Conservation (phyloP, 2,113 vertebrate genomes). For the Scatophagus argus region DNA sequence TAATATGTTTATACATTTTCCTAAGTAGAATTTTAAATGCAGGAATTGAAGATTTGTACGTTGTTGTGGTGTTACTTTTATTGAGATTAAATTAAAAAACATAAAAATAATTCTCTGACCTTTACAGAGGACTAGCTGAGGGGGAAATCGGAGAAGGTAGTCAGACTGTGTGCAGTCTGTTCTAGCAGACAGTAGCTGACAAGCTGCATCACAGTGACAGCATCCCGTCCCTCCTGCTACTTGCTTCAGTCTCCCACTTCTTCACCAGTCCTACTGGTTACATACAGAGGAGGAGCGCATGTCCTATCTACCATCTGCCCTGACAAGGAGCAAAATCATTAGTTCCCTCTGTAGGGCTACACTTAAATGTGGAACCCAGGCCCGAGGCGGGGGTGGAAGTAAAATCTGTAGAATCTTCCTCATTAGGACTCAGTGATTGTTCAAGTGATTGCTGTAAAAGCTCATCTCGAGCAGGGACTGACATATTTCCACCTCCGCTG, state of each 20-base stretch:
- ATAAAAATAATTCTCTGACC: constrained; percentile 29
- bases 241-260: constrained; percentile 24
- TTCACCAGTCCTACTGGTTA: constrained; percentile 53
- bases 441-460: constrained; percentile 79
- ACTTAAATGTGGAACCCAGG: constrained; percentile 49
- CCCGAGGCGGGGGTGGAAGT: constrained; percentile 3
- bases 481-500: constrained; percentile 77
- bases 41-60: not conserved
- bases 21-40: not conserved
- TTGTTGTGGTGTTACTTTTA: not conserved
- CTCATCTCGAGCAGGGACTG: constrained; percentile 68
- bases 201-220: constrained; percentile 65
- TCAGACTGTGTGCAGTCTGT: constrained; percentile 44
- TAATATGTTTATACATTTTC: too few relatives aligned
- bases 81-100: constrained; percentile 7
- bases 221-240: constrained; percentile 57
- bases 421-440: constrained; percentile 83
- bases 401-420: constrained; percentile 64
- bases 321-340: constrained; percentile 79
- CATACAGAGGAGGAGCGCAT: constrained; percentile 68
- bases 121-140: constrained; percentile 41
- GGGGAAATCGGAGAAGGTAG: constrained; percentile 34
- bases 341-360: constrained; percentile 67
- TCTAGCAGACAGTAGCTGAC: constrained; percentile 64
- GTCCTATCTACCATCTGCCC: constrained; percentile 63